phyloP scores from a whole-genome alignment of 2,113 vertebrate genomes.

The Platichthys stellatus region DNA sequence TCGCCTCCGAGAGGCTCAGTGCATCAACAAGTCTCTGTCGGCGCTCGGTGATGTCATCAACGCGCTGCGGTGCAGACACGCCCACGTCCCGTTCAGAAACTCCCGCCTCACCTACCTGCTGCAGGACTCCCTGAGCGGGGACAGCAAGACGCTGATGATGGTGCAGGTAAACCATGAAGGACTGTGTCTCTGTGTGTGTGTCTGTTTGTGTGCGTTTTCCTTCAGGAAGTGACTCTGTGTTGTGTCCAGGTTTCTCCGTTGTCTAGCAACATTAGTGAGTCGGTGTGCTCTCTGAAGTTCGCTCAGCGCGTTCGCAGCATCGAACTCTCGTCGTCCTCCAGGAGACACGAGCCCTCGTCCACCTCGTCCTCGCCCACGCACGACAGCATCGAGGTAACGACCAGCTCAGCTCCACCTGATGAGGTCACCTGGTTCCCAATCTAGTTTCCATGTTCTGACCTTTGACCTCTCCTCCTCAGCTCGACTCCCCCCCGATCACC shows the following conservation, averaged over 20 bases:
- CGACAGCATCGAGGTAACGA: conserved; percentile 90
- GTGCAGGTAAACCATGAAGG: conserved; percentile 87
- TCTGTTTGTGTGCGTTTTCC: background rate
- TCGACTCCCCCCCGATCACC: conserved; percentile 83
- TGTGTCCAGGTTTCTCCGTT: conserved; percentile 87
- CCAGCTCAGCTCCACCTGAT: background rate
- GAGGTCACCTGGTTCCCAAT: background rate
- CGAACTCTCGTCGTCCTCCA: conserved; percentile 81
- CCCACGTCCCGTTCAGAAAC: conserved; percentile 96
- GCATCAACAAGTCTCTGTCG: conserved; percentile 96
- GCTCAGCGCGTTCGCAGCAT: conserved; percentile 92
- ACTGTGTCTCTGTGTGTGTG: background rate
- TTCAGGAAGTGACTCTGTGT: background rate
- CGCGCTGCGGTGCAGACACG: conserved; percentile 89
- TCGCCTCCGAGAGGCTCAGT: conserved; percentile 92
- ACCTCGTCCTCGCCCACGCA: conserved; percentile 86
- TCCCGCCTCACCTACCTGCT: conserved; percentile 98
- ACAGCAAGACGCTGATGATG: conserved; percentile 98
- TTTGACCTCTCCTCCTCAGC: conserved; percentile 59
- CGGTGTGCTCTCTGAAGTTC: conserved; percentile 94
- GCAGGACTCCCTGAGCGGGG: conserved; percentile 93
- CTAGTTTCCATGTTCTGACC: background rate
- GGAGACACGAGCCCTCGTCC: conserved; percentile 85
- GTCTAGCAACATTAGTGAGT: conserved; percentile 89
- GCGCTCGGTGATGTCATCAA: conserved; percentile 95